phyloP scores from a whole-genome alignment of 2,797 vertebrate species.

The Bradypus variegatus region DNA sequence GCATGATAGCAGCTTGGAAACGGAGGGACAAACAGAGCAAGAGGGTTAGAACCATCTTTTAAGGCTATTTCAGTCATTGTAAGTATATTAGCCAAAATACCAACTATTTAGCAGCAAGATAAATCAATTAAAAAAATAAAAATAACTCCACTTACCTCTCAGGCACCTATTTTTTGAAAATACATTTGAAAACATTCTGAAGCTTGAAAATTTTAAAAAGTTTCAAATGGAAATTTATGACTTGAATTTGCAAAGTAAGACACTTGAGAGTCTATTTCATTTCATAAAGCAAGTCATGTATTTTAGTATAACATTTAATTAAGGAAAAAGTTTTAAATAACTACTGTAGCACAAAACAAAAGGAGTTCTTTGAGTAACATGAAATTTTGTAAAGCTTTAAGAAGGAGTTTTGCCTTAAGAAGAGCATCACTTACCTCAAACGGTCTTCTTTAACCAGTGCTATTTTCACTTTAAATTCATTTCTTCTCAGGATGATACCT shows the following conservation, averaged over 20 bases:
- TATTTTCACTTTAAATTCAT: constrained; percentile 21
- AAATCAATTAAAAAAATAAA: not conserved
- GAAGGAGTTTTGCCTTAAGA: not conserved
- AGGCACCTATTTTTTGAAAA: constrained; percentile 3
- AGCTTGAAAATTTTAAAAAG: not conserved
- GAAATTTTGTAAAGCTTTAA: constrained; percentile 36
- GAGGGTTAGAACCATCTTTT: not conserved
- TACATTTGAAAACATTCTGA: not conserved
- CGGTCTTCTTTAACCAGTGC: not conserved
- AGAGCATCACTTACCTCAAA: not conserved
- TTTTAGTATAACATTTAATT: constrained; percentile 31
- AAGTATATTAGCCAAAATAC: not conserved
- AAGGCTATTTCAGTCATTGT: not conserved
- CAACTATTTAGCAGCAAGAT: not conserved
- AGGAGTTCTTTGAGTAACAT: not conserved
- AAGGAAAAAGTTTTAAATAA: not conserved
- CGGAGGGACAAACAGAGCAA: not conserved
- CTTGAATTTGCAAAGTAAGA: constrained; percentile 32
- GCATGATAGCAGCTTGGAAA: not conserved
- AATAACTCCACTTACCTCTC: not conserved
- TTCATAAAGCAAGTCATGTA: constrained; percentile 2
- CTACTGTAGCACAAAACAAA: constrained; percentile 17
- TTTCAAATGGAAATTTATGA: not conserved
- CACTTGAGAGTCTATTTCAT: constrained; percentile 21
- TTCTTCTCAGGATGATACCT: rapidly evolving